Evolutionary conservation across 2,113 vertebrate genomes (phyloP).

Genomic region (Montifringilla adamsi): DNA sequence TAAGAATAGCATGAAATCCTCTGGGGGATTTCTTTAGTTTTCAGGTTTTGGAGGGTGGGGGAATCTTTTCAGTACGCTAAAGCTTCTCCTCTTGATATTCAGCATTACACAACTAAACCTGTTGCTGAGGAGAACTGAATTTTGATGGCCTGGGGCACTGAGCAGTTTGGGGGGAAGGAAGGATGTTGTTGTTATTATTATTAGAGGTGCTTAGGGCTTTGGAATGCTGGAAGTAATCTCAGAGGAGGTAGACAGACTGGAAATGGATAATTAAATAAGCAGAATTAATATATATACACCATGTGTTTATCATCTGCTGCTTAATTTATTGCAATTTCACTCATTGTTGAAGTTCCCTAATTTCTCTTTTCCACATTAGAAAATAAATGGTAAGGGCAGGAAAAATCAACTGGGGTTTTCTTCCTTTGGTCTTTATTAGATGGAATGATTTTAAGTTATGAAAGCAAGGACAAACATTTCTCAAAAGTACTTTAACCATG

Average conservation of each 20-base stretch:
- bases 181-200: background rate
- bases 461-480: background rate
- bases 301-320: background rate
- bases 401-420: background rate
- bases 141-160: background rate
- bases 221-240: background rate
- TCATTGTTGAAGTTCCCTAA: background rate
- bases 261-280: constrained; percentile 1
- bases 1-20: background rate
- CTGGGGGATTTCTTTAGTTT: background rate
- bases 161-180: background rate
- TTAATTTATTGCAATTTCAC: background rate
- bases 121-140: background rate
- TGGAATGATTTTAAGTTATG: background rate
- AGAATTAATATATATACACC: background rate
- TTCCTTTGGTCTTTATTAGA: background rate
- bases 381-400: background rate
- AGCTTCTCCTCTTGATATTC: background rate
- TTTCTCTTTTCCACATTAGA: background rate
- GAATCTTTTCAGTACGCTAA: background rate
- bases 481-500: background rate
- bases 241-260: background rate
- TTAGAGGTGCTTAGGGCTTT: background rate
- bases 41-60: background rate
- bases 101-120: background rate